Base-by-base conservation (phyloP, 1,140 invertebrate genomes). In the Fopius arisanus region DNA sequence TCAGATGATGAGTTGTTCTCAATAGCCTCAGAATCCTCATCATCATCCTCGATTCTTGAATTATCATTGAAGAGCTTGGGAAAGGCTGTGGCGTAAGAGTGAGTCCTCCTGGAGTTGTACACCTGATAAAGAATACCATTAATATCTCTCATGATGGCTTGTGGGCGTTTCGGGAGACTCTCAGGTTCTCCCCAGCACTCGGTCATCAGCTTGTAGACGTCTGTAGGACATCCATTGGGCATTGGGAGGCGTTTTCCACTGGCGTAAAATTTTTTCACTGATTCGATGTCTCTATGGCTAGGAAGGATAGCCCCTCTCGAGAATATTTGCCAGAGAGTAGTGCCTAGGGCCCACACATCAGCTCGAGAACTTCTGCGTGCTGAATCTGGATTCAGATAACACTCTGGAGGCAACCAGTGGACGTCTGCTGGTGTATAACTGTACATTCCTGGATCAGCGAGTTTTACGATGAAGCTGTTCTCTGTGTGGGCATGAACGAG, bases 321-420 rank as follows among this genome's bases (percentile, higher is more conserved):
- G 88, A 97, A 97, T 75, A 97, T 94, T 87, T 97, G 93, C 94
- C 95, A 97, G 9, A 96, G 80, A 10, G 95, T 96, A 16, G 96
- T 97, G 1, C 93, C 95, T 79, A 95, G 92, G 14, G 96, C 94
- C 95, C 95, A 97, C 21, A 96, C 91, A 81, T 97, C 96, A 28
- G 93, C 92, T 26, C 90, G 88, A 0, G 90, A 87, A 54, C 91
- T 92, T 26, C 86, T 87, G 75, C 90, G 90, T 21, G 92, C 93
- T 54, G 89, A 87, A 77, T 91, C 90, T 77, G 92, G 89, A 84
- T 94, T 92, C 0, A 86, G 80, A 82, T 94, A 93, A 81, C 91
- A 94, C 84, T 96, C 95, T 2, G 92, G 90, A 0, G 96, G 95
- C 78, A 96, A 91, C 95, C 95, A 97, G 77, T 96, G 94, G 14